phyloP scores from a whole-genome alignment of 2,888 invertebrate genomes.

The Eupelmus urozonus region DNA sequence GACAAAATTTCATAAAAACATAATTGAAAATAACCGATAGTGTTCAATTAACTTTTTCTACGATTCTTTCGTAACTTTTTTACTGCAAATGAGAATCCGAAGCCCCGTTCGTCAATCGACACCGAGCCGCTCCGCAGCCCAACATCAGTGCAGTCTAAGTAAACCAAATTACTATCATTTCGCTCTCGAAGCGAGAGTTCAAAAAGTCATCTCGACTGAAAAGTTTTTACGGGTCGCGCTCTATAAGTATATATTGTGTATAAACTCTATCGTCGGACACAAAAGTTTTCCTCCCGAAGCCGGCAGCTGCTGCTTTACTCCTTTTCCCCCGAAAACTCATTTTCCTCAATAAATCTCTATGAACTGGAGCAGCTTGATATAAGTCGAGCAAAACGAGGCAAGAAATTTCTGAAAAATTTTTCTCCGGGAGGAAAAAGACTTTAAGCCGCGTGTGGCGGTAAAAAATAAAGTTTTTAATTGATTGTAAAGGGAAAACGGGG shows the following conservation, averaged over 20 bases:
- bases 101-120: no score
- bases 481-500: neutral
- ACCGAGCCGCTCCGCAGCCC: no score
- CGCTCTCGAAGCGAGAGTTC: neutral
- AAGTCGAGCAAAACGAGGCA: slow-evolving; percentile 22
- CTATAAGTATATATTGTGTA: slow-evolving; percentile 2
- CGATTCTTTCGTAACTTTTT: no score
- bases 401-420: neutral
- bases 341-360: slow-evolving; percentile 47
- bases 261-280: slow-evolving; percentile 16
- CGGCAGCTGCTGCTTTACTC: slow-evolving; percentile 17
- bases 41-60: no score
- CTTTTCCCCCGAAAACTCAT: slow-evolving; percentile 35
- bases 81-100: no score
- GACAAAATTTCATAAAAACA: no score
- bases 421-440: no score
- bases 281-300: slow-evolving; percentile 30
- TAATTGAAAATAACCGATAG: no score
- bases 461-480: neutral
- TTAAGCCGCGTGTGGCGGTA: no score
- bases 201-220: slow-evolving; percentile 20
- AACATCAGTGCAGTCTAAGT: no score
- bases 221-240: slow-evolving; percentile 2
- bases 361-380: slow-evolving; percentile 31
- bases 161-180: no score